Base-by-base conservation (phyloP, 2,113 vertebrate species). In the Leptosomus discolor region DNA sequence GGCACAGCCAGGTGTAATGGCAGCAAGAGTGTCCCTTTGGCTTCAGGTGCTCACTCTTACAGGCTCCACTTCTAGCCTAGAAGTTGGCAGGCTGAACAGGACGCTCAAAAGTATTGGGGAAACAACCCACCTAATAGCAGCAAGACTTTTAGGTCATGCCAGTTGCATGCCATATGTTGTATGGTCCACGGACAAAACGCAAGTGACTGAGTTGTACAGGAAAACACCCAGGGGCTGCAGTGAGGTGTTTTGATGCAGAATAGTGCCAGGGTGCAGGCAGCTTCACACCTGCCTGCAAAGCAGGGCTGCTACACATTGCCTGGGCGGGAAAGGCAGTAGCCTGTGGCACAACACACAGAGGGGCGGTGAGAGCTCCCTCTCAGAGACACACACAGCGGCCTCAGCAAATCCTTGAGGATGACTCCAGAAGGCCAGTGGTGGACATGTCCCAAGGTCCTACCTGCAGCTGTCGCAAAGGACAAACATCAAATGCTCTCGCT, bases 381-480 rank as follows among this genome's bases (percentile, higher is more conserved):
- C 29, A 3, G 48, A 63, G 24, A 41, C 29, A 63, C 4, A 30
- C 39, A 65, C 11, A 61, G 58, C 1, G 0, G 36, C 60, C 34
- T 51, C 12, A 9, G 48, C 2, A 7, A 74, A 63, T 39, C 54
- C 12, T 51, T 79, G 41, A 88, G 68, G 22, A 51, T 1, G 3
- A 37, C 39, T 84, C 16, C 26, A 92, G 80, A 54, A 60, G 24
- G 56, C 27, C 24, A 77, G 48, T 20, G 37, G 29, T 81, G 69
- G 45, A 39, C 5, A 0, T 64, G 36, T 41, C 34, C 60, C 0
- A 0, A n/a, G 21, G 48, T 61, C 53, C 83, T 50, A 60, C 48
- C 41, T 65, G 36, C 1, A 2, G 50, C 45, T 70, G 82, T 50
- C 4, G 1, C 57, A 68, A 93, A 90, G 46, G 45, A 39, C 0